A percentile compares a stretch with the other conserved stretches of the same genome.
phyloP scores from a whole-genome alignment of 2,113 vertebrate species.

The Platycercus adscitus region DNA sequence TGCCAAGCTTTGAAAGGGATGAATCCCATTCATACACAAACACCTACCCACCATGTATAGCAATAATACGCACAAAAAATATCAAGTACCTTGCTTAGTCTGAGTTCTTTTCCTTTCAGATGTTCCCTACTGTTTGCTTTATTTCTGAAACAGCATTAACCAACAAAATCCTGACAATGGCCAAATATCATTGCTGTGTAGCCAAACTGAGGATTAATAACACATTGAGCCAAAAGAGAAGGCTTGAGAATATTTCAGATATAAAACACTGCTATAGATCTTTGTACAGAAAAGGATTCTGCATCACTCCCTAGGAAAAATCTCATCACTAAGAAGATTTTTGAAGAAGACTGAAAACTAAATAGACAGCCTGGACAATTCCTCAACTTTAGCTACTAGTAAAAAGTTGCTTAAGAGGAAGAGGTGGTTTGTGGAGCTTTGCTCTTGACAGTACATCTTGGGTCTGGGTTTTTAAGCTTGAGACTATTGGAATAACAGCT shows the following conservation, averaged over 20 bases:
- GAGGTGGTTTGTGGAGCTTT: not conserved
- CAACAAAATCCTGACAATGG: slow-evolving; percentile 14
- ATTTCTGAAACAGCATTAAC: not conserved
- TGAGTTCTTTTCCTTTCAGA: not conserved
- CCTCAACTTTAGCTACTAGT: not conserved
- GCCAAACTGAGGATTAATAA: slow-evolving; percentile 17
- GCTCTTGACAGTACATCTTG: not conserved
- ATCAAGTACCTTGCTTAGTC: not conserved
- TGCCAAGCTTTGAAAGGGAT: not conserved
- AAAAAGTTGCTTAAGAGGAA: not conserved
- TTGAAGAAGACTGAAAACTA: slow-evolving; percentile 3
- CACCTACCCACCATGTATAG: not conserved
- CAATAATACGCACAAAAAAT: not conserved
- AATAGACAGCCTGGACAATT: not conserved
- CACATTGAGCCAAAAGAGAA: slow-evolving; percentile 41
- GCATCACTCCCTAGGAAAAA: not conserved
- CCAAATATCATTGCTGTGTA: not conserved
- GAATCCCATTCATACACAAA: not conserved
- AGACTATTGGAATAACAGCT: not conserved
- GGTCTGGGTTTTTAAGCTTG: not conserved
- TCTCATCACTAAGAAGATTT: not conserved
- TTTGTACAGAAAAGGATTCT: slow-evolving; percentile 13
- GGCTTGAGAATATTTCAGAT: slow-evolving; percentile 26
- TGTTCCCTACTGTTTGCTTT: not conserved
- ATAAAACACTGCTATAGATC: slow-evolving; percentile 1